These are phyloP conservation scores for Rhabdomys pumilio DNA, from an alignment of 2,797 vertebrate genomes.

Conservation along the genomic window DNA sequence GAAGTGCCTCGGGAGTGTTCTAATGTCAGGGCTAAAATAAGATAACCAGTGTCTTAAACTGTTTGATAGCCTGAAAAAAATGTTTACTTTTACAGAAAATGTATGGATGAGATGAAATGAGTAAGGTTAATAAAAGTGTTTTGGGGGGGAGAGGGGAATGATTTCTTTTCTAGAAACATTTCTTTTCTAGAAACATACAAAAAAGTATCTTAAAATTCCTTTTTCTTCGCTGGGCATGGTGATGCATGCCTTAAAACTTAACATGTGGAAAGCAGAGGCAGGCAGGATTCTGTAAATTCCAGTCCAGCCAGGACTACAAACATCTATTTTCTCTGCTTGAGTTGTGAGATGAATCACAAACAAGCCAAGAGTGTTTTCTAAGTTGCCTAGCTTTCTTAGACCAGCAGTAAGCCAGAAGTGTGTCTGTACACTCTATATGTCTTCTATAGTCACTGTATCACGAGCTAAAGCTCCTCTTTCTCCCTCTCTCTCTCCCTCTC, in stretches of 20 bases:
- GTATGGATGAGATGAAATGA: neutral
- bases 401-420: neutral
- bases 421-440: neutral
- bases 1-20: neutral
- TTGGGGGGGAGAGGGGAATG: neutral
- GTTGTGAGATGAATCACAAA: neutral
- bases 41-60: neutral
- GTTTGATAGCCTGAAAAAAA: neutral
- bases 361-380: neutral
- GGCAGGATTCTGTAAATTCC: neutral
- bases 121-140: neutral
- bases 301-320: neutral
- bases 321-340: neutral
- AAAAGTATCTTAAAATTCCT: slow-evolving; percentile 4
- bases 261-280: neutral
- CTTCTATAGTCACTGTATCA: neutral
- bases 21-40: neutral
- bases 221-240: neutral
- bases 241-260: neutral
- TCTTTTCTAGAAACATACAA: neutral
- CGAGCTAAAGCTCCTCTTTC: neutral
- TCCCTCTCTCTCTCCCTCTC: neutral
- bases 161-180: neutral
- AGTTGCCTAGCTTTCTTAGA: neutral
- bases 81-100: slow-evolving; percentile 9